A percentile compares a stretch with the other conserved stretches of the same genome.
These are phyloP conservation scores for Apostichopus japonicus DNA, from an alignment of 35 echinoderm and acorn worm species.

Conservation along the genomic window DNA sequence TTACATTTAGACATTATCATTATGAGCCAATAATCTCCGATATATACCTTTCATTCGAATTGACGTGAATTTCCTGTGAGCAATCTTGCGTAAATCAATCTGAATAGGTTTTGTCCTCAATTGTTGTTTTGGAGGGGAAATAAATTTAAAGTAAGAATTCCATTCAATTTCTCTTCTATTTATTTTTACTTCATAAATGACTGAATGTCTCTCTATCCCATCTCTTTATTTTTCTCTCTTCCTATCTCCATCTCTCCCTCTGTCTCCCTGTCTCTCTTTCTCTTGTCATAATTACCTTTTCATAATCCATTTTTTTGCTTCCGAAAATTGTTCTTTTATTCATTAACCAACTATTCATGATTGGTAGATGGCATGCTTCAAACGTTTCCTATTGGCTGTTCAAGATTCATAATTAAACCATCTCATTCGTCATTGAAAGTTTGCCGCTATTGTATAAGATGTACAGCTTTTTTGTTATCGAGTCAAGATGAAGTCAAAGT, in stretches of 20 bases:
- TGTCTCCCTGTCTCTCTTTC: not conserved
- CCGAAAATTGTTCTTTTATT: not conserved
- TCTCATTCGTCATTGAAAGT: not conserved
- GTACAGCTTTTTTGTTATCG: not conserved
- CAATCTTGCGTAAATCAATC: not conserved
- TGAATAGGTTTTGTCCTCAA: not conserved
- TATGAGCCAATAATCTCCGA: not conserved
- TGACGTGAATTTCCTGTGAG: not conserved
- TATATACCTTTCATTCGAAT: not conserved
- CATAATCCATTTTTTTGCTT: slow-evolving; percentile 10
- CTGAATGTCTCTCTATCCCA: too few species aligned
- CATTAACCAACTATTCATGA: slow-evolving; percentile 16
- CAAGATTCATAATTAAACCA: slow-evolving; percentile 28
- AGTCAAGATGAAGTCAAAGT: slow-evolving; percentile 13
- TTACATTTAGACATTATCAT: not conserved
- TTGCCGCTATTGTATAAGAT: not conserved
- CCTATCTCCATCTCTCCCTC: not conserved
- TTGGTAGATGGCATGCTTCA: not conserved
- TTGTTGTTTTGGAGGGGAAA: not conserved
- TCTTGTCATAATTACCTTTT: not conserved
- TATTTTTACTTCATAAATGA: not conserved
- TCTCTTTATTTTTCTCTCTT: not conserved
- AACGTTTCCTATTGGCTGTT: slow-evolving; percentile 5
- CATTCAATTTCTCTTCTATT: not conserved
- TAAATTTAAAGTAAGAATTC: not conserved